Conservation (phyloP, 2,888 invertebrate species). For the Agrochola lychnidis region DNA sequence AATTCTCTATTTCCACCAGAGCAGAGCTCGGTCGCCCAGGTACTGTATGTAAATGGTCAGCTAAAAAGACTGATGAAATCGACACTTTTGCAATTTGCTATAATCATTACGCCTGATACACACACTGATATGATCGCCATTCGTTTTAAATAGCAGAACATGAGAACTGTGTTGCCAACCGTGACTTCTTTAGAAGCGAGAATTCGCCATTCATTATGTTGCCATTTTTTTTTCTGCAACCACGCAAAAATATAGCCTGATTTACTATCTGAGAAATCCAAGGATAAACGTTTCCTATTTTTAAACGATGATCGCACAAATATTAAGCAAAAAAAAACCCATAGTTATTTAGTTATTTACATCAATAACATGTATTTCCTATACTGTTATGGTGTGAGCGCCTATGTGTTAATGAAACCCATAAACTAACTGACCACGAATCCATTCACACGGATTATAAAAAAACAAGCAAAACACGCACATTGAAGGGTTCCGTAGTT, state of each 20-base stretch:
- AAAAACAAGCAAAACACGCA: background rate
- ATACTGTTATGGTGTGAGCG: conserved; percentile 25
- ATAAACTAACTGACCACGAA: conserved; percentile 10
- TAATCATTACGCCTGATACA: background rate
- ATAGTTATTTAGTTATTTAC: background rate
- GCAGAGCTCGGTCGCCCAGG: no score
- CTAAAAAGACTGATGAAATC: background rate
- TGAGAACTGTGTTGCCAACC: no score
- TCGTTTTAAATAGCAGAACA: background rate
- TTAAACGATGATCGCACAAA: background rate
- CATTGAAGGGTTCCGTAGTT: no score
- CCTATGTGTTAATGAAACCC: conserved; percentile 24
- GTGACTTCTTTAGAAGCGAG: background rate
- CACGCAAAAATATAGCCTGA: background rate
- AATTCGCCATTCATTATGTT: background rate
- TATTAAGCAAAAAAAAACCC: background rate
- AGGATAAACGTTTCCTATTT: background rate
- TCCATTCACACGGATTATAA: background rate
- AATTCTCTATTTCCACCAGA: no score
- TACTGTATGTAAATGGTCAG: background rate
- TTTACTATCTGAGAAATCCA: background rate
- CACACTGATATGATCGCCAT: no score
- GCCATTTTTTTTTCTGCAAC: background rate
- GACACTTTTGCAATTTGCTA: background rate
- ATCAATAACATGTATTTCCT: conserved; percentile 6